Conservation (phyloP, 2,113 vertebrate genomes). For the Eulemur macaco region DNA sequence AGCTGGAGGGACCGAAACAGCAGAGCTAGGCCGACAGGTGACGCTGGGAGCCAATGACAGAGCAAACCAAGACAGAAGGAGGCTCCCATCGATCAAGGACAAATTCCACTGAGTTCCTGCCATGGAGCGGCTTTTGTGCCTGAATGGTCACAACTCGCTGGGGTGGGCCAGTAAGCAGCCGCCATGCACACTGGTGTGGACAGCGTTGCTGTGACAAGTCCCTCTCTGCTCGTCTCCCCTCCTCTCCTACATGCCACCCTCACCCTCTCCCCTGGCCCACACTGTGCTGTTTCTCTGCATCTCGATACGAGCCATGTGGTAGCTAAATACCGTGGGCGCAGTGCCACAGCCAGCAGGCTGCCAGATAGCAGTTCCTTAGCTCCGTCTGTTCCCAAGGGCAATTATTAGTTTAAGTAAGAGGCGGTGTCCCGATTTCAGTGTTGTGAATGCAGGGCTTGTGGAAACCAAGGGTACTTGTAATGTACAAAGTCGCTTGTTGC, state of each 20-base stretch:
- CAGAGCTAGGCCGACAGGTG: background rate
- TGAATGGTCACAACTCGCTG: background rate
- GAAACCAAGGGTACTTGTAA: background rate
- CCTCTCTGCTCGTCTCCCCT: background rate
- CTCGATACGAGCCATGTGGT: background rate
- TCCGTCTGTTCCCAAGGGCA: background rate
- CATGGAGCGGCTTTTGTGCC: background rate
- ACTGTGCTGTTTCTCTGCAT: background rate
- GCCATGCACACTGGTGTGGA: fast-evolving
- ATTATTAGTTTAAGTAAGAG: background rate
- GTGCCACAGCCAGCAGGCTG: background rate
- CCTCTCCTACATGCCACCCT: background rate
- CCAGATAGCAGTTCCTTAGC: fast-evolving
- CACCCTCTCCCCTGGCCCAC: background rate
- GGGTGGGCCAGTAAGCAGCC: fast-evolving
- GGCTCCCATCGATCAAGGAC: background rate
- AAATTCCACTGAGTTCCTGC: background rate
- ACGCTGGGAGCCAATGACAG: background rate
- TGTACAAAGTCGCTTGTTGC: no score
- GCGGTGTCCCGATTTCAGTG: background rate
- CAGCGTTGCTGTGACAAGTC: fast-evolving
- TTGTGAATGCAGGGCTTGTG: background rate
- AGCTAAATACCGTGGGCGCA: fast-evolving
- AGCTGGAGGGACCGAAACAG: background rate
- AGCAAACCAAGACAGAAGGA: background rate